Conservation (phyloP, 1,140 invertebrate genomes). For the Calosoma granatense region DNA sequence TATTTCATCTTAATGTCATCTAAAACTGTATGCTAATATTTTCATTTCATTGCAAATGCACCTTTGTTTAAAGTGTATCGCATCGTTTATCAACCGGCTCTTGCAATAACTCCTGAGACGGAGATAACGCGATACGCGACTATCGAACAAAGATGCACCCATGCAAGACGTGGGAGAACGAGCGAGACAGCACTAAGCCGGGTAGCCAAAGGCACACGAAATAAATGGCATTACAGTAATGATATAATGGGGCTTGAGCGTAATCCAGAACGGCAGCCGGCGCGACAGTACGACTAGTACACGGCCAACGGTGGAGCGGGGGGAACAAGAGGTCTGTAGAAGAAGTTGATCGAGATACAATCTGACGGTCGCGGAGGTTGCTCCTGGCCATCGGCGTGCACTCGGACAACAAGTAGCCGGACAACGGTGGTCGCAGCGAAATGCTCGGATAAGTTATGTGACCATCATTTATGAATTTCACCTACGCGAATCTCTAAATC, state of each 20-base stretch:
- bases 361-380: not conserved
- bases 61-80: slow-evolving; percentile 29
- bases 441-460: too few species aligned
- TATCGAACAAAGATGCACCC: not conserved
- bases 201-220: not conserved
- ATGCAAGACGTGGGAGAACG: not conserved
- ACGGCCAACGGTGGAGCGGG: not conserved
- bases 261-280: not conserved
- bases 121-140: slow-evolving; percentile 13
- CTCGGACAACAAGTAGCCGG: too few species aligned
- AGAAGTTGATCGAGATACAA: slow-evolving; percentile 1
- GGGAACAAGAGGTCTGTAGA: not conserved
- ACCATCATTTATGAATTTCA: too few species aligned
- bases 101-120: slow-evolving; percentile 23
- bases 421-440: too few species aligned
- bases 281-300: not conserved
- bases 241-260: slow-evolving; percentile 1
- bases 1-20: slow-evolving; percentile 36
- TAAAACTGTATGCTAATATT: slow-evolving; percentile 35
- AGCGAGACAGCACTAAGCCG: not conserved
- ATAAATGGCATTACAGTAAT: slow-evolving; percentile 8
- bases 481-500: too few species aligned
- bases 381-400: too few species aligned
- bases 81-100: slow-evolving; percentile 21
- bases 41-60: slow-evolving; percentile 30